Base-by-base conservation (phyloP, 2,113 vertebrate genomes). In the Asarcornis scutulata region DNA sequence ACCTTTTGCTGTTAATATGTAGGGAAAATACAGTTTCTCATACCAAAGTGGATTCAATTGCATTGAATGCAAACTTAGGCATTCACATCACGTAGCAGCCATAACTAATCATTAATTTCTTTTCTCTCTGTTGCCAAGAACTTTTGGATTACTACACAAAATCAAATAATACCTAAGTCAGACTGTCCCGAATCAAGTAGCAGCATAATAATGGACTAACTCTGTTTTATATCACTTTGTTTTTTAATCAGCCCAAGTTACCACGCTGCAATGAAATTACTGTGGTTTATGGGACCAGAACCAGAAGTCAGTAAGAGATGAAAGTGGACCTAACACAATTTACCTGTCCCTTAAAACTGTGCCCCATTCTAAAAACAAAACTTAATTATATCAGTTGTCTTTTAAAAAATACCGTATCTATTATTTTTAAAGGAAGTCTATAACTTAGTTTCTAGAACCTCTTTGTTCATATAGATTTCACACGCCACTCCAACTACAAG, bases 401-500 rank as follows among this genome's bases (percentile, higher is more conserved):
- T 92, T 93, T 89, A 13, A 58, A 82, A 67, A 73, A 73, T 48
- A 73, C 3, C 34, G 0, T 13, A 60, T 32, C 3, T 20, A 17
- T 77, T 38, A 4, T 27, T 76, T 84, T 34, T 17, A 6, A 71
- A 66, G 69, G 2, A 76, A 73, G 14, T 32, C 50, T 22, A 42
- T 44, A 77, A 79, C 71, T 20, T 63, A 66, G 8, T 44, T 66
- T 59, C 32, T 44, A 67, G 31, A 91, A 77, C 16, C 23, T 75
- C 40, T 63, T 59, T 87, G 9, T n/a, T 27, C 0, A 0, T 17
- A 31, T 26, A 67, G 7, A 62, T 22, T 67, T 85, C 27, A 40
- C 7, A n/a, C 23, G 10, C 13, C 16, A 53, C n/a, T 82, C 34
- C 40, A 60, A 13, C 25, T 44, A 50, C 44, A 67, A 7, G n/a